phyloP scores from a whole-genome alignment of 2,113 vertebrate genomes.

The Carassius carassius region DNA sequence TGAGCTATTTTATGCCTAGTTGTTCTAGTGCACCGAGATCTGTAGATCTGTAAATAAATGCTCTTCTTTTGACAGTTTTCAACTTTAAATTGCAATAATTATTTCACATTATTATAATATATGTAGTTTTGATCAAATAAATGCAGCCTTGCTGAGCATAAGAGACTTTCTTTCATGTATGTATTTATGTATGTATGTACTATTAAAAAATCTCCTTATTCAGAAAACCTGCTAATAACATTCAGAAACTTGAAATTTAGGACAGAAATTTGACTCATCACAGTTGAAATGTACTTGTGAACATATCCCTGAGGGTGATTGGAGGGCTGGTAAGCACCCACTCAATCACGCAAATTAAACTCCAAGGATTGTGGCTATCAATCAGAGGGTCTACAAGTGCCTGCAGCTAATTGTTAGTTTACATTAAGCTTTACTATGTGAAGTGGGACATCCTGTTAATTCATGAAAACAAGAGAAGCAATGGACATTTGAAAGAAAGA shows the following conservation, averaged over 20 bases:
- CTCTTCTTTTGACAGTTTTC: background rate
- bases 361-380: conserved; percentile 64
- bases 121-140: background rate
- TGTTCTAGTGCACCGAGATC: too few species aligned
- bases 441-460: conserved; percentile 71
- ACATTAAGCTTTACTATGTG: conserved; percentile 67
- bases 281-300: conserved; percentile 34
- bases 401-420: conserved; percentile 67
- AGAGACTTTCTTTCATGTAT: background rate
- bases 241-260: conserved; percentile 33
- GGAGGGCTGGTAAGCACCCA: conserved; percentile 45
- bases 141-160: background rate
- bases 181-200: background rate
- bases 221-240: background rate
- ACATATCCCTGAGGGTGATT: conserved; percentile 40
- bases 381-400: conserved; percentile 64
- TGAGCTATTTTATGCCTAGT: too few species aligned
- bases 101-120: too few species aligned
- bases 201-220: conserved; percentile 41
- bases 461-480: conserved; percentile 67
- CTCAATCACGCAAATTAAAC: conserved; percentile 62
- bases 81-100: too few species aligned
- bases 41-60: too few species aligned
- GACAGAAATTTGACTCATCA: conserved; percentile 36
- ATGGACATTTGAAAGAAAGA: conserved; percentile 52